phyloP scores from a whole-genome alignment of 1,140 invertebrate genomes.

The Ectropis grisescens region DNA sequence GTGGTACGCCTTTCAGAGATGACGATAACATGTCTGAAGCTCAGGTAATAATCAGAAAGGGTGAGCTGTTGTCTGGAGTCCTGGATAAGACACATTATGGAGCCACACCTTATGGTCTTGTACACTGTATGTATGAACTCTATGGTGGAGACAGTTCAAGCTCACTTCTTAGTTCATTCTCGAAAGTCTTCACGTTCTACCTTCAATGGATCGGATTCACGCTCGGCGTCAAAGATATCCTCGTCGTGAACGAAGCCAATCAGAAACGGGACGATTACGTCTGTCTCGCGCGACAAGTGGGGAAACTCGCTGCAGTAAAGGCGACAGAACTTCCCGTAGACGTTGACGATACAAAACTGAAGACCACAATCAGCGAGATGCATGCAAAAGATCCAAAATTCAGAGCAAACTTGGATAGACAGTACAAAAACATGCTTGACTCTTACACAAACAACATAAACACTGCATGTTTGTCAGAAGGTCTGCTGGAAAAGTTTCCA shows the following conservation, averaged over 20 bases:
- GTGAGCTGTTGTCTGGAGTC: conserved; percentile 93
- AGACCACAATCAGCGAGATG: conserved; percentile 78
- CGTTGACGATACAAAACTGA: conserved; percentile 70
- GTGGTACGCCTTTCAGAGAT: conserved; percentile 72
- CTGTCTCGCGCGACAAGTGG: conserved; percentile 73
- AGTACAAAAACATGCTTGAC: conserved; percentile 89
- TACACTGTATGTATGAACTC: conserved; percentile 94
- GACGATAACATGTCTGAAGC: conserved; percentile 86
- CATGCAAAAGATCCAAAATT: conserved; percentile 83
- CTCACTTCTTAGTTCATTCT: conserved; percentile 88
- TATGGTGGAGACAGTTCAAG: conserved; percentile 92
- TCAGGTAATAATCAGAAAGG: conserved; percentile 90
- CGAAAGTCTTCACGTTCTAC: conserved; percentile 92
- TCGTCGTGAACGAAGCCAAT: conserved; percentile 83
- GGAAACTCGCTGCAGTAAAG: conserved; percentile 76
- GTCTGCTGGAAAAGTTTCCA: conserved; percentile 90
- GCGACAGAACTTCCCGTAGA: conserved; percentile 79
- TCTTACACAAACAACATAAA: conserved; percentile 92
- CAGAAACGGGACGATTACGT: conserved; percentile 81
- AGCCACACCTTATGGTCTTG: conserved; percentile 91
- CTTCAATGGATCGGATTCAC: conserved; percentile 94
- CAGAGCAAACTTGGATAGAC: conserved; percentile 82
- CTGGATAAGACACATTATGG: conserved; percentile 98
- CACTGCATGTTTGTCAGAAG: conserved; percentile 83
- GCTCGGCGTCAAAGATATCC: conserved; percentile 94